Percentiles rank a stretch among this genome's conserved stretches.
phyloP scores from a whole-genome alignment of 2,113 vertebrate genomes.

The Dicaeum eximium region DNA sequence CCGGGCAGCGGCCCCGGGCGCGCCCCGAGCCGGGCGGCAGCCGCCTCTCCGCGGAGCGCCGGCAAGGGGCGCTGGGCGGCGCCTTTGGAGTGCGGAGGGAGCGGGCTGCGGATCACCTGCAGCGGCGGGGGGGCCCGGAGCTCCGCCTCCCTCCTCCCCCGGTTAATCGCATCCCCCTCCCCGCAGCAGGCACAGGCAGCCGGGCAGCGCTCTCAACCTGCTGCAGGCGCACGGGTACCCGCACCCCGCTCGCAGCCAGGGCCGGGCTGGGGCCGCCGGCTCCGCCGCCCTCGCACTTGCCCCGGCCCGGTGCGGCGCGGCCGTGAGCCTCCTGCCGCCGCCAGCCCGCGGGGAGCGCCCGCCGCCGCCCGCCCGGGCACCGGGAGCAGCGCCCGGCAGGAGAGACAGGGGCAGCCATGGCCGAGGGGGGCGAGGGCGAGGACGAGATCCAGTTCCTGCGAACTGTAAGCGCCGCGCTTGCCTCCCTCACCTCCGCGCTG shows the following conservation, averaged over 20 bases:
- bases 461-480: slow-evolving; percentile 77
- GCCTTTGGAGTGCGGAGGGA: neutral
- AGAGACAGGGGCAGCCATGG: slow-evolving; percentile 75
- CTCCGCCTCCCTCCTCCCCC: slow-evolving; percentile 65
- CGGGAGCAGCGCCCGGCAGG: neutral
- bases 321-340: neutral
- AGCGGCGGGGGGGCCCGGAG: slow-evolving; percentile 21
- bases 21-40: neutral
- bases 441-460: slow-evolving; percentile 90
- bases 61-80: slow-evolving; percentile 66
- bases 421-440: slow-evolving; percentile 85
- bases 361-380: neutral
- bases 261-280: neutral
- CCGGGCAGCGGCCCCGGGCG: neutral
- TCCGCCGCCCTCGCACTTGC: neutral
- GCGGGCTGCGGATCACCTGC: slow-evolving; percentile 73
- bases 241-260: neutral
- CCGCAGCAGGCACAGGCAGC: neutral
- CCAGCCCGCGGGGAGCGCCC: neutral
- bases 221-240: neutral
- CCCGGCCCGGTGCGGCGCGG: neutral
- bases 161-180: slow-evolving; percentile 1
- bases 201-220: neutral
- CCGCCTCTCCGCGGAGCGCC: neutral
- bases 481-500: neutral